phyloP scores from a whole-genome alignment of 2,888 invertebrate species.

The Resseliella maxima region DNA sequence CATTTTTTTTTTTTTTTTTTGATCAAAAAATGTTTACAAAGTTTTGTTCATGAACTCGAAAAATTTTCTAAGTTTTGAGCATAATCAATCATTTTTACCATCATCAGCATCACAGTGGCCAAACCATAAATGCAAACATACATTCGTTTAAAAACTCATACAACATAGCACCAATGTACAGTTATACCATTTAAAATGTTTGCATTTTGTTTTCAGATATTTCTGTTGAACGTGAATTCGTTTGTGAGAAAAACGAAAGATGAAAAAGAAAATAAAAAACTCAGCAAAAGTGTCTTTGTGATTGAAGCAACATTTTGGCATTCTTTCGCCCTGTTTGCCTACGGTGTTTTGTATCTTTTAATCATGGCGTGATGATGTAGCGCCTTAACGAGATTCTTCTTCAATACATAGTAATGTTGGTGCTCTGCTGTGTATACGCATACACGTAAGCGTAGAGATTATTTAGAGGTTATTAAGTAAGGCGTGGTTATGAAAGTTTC shows the following conservation, averaged over 20 bases:
- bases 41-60: not conserved
- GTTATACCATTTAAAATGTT: not conserved
- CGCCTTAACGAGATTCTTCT: conserved; percentile 34
- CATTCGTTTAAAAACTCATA: too few relatives aligned
- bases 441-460: conserved; percentile 27
- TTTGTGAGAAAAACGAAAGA: not conserved
- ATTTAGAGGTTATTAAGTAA: conserved; percentile 57
- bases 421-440: conserved; percentile 44
- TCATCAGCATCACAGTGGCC: not conserved
- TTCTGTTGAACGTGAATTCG: too few relatives aligned
- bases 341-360: not conserved
- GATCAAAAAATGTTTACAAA: too few relatives aligned
- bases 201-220: not conserved
- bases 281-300: not conserved
- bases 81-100: not conserved
- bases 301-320: not conserved
- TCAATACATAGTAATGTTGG: not conserved
- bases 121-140: not conserved
- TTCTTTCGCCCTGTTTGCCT: conserved; percentile 12
- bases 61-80: not conserved
- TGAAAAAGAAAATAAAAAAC: not conserved
- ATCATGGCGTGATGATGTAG: conserved; percentile 54
- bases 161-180: not conserved
- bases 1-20: not conserved
- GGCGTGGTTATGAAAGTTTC: conserved; percentile 57